These are phyloP conservation scores for Balearica regulorum DNA, from an alignment of 2,797 vertebrate genomes.

Conservation along the genomic window DNA sequence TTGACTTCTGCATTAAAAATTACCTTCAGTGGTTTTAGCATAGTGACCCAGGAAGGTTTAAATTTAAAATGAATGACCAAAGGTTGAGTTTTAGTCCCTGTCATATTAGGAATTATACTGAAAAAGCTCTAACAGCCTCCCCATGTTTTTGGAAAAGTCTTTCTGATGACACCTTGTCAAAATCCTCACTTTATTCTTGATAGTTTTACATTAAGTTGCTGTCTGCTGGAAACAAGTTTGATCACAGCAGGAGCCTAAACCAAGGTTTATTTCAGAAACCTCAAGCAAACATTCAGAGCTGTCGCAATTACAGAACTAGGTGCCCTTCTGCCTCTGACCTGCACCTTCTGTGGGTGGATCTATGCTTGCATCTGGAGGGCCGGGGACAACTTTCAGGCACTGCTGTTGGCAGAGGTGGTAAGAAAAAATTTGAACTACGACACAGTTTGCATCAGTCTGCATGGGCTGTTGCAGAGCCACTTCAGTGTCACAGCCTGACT, in stretches of 20 bases:
- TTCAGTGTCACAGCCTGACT: background rate
- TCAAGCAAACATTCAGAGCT: background rate
- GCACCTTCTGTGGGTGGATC: background rate
- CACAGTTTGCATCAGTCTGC: too few relatives aligned
- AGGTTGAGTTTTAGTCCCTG: background rate
- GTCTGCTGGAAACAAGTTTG: background rate
- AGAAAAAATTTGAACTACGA: background rate
- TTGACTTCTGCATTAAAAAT: background rate
- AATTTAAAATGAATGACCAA: background rate
- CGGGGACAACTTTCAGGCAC: background rate
- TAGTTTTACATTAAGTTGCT: background rate
- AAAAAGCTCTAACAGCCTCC: background rate
- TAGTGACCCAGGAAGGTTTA: background rate
- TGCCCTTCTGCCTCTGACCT: background rate
- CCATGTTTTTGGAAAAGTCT: background rate
- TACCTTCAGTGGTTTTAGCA: background rate
- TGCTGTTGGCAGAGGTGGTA: background rate
- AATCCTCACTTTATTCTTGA: background rate
- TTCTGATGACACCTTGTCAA: background rate
- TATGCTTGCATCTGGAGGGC: background rate
- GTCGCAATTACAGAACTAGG: background rate
- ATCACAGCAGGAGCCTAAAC: background rate
- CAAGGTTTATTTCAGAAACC: background rate
- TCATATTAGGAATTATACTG: conserved; percentile 4
- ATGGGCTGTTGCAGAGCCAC: background rate